Conservation (phyloP, 1,140 invertebrate species). For the Nasonia longicornis region DNA sequence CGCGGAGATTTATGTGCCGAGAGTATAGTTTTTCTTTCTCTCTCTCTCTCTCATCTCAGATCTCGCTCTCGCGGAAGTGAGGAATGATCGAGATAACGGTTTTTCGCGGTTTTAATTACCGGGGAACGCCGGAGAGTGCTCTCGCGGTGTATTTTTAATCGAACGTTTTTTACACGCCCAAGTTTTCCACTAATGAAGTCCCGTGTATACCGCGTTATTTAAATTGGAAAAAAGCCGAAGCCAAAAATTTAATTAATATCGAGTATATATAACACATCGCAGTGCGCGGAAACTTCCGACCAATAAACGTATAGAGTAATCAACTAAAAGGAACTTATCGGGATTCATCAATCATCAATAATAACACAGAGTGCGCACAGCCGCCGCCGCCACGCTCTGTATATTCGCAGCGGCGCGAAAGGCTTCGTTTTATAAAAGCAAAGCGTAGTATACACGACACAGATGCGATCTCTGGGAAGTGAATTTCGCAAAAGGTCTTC, state of each 20-base stretch:
- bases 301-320: no score
- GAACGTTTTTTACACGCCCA: no score
- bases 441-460: neutral
- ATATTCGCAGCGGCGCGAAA: neutral
- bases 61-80: neutral
- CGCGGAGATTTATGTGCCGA: constrained; percentile 4
- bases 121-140: neutral
- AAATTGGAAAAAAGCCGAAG: neutral
- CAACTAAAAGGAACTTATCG: neutral
- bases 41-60: no score
- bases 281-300: no score
- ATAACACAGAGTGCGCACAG: neutral
- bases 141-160: no score
- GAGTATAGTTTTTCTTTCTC: neutral
- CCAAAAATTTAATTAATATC: neutral
- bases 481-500: neutral
- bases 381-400: neutral
- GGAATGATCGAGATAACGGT: neutral
- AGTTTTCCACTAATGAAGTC: no score
- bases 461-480: neutral
- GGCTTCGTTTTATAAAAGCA: constrained; percentile 16
- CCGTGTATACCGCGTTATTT: no score
- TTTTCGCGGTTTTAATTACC: neutral
- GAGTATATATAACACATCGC: no score
- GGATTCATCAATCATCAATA: constrained; percentile 8